These are phyloP conservation scores for Heliothis peltigera DNA, from an alignment of 2,888 invertebrate genomes.

Conservation along the genomic window DNA sequence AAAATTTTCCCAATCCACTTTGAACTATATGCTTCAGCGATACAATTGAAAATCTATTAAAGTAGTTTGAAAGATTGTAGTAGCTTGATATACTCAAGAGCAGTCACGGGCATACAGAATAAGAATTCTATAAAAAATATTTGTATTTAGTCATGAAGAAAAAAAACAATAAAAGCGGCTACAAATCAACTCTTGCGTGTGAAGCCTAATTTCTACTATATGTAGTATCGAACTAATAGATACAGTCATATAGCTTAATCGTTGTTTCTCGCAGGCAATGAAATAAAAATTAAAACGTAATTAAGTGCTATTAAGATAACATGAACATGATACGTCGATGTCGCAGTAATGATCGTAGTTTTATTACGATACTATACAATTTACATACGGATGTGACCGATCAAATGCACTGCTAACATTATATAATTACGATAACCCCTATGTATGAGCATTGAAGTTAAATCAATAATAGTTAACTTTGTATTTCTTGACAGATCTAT, in stretches of 20 bases:
- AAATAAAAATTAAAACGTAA: conserved; percentile 45
- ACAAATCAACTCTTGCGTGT: background rate
- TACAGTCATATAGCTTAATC: conserved; percentile 25
- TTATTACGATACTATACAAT: conserved; percentile 11
- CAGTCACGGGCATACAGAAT: no score
- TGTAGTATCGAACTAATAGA: conserved; percentile 13
- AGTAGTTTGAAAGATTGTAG: no score
- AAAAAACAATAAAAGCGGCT: background rate
- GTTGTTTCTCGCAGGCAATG: conserved; percentile 23
- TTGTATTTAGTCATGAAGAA: background rate
- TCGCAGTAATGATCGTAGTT: conserved; percentile 24
- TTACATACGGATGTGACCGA: conserved; percentile 18
- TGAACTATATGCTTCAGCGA: no score
- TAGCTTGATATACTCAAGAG: no score
- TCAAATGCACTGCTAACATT: conserved; percentile 15
- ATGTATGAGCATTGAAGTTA: conserved; percentile 6
- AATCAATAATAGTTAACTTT: background rate
- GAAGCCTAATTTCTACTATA: conserved; percentile 5
- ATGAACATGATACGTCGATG: conserved; percentile 15
- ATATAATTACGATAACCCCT: conserved; percentile 37
- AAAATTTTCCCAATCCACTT: no score
- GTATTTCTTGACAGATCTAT: background rate
- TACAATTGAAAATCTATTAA: no score
- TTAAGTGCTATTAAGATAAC: conserved; percentile 43
- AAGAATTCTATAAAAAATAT: background rate